Percentiles rank a stretch among this genome's conserved stretches.
Evolutionary conservation across 2,888 invertebrate species (phyloP).

Genomic region (Caprella mutica): DNA sequence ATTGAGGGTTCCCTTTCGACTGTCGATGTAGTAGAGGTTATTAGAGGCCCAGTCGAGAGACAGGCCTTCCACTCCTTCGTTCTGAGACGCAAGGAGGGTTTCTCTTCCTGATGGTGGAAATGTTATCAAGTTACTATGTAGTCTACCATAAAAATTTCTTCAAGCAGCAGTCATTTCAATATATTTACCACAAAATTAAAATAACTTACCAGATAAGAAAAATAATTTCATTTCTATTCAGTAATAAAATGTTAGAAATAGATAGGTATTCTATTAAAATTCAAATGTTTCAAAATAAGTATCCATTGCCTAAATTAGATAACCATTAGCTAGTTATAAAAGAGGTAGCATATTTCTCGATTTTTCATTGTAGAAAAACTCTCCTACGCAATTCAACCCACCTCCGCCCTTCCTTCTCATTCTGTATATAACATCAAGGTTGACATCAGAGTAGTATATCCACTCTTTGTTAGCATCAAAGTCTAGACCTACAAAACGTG

Average conservation of each 20-base stretch:
- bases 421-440: conserved; percentile 81
- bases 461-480: conserved; percentile 80
- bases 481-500: conserved; percentile 87
- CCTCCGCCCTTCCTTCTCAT: conserved; percentile 45
- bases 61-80: conserved; percentile 91
- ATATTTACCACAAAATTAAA: no score
- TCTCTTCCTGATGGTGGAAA: conserved; percentile 55
- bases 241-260: no score
- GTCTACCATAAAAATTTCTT: no score
- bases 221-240: background rate
- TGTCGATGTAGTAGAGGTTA: conserved; percentile 89
- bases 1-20: conserved; percentile 83
- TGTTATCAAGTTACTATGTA: no score
- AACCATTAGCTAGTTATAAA: background rate
- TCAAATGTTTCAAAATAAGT: no score
- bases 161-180: no score
- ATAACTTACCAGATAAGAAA: background rate
- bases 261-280: no score
- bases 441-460: conserved; percentile 94
- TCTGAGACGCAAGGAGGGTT: conserved; percentile 86
- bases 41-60: conserved; percentile 93
- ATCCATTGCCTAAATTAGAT: no score
- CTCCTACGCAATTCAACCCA: conserved; percentile 32
- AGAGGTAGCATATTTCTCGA: background rate
- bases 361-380: background rate